phyloP scores from a whole-genome alignment of 2,888 invertebrate species.

The Calameuta filiformis region DNA sequence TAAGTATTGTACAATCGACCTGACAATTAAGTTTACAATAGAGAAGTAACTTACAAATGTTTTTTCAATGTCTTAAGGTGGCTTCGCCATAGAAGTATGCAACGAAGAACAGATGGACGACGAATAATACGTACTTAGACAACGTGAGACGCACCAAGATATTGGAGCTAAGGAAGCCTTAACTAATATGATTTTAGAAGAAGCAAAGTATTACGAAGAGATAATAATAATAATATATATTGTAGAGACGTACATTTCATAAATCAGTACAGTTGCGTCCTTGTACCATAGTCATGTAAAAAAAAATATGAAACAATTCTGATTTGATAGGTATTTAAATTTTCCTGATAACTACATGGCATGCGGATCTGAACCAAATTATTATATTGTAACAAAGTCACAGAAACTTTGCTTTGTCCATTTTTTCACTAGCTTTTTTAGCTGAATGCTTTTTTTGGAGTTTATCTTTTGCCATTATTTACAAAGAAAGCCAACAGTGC shows the following conservation, averaged over 20 bases:
- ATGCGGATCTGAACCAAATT: not conserved
- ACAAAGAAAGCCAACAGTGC: constrained; percentile 3
- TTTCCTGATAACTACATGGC: constrained; percentile 3
- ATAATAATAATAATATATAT: constrained; percentile 40
- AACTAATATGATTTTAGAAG: constrained; percentile 40
- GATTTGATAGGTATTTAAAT: constrained; percentile 8
- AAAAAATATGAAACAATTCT: constrained; percentile 8
- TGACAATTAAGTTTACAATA: not conserved
- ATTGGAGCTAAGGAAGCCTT: constrained; percentile 25
- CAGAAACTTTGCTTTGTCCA: not conserved
- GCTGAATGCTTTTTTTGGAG: not conserved
- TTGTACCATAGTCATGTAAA: constrained; percentile 29
- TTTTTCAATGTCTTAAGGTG: constrained; percentile 40
- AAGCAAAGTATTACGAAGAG: constrained; percentile 36
- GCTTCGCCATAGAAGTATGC: constrained; percentile 44
- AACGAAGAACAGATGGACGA: constrained; percentile 11
- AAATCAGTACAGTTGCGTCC: not conserved
- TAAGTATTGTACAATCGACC: constrained; percentile 62
- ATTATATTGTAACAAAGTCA: not conserved
- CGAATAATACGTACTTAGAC: constrained; percentile 33
- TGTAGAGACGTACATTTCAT: not conserved
- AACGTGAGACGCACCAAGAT: constrained; percentile 8
- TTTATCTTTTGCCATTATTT: not conserved
- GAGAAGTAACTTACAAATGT: not conserved
- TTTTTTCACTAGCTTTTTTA: not conserved